These are phyloP conservation scores for Bradynema listronoti DNA, from an alignment of 1,140 invertebrate genomes.

Conservation along the genomic window DNA sequence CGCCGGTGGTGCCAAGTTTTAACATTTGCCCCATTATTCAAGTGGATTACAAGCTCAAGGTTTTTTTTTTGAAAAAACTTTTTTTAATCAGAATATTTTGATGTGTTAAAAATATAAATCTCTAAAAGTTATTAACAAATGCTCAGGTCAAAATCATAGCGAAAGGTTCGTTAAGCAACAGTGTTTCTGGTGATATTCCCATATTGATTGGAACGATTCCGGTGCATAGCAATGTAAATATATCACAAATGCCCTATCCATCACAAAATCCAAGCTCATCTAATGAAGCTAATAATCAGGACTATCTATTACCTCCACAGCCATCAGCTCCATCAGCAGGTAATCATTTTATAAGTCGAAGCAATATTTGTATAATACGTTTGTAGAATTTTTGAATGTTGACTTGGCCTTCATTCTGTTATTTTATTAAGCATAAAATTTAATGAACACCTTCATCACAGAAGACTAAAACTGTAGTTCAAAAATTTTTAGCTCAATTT, in stretches of 20 bases:
- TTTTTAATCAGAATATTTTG: too few species aligned
- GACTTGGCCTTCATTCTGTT: too few species aligned
- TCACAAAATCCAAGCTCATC: neutral
- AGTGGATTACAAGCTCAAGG: constrained; percentile 20
- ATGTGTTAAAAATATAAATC: neutral
- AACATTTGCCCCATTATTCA: constrained; percentile 21
- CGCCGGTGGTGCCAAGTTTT: constrained; percentile 16
- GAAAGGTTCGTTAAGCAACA: constrained; percentile 8
- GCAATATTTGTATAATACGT: too few species aligned
- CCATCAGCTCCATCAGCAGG: neutral
- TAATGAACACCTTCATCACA: too few species aligned
- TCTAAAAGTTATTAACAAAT: neutral
- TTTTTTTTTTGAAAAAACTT: neutral
- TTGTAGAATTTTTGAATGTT: too few species aligned
- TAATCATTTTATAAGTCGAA: too few species aligned
- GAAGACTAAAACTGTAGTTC: too few species aligned
- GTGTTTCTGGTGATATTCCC: constrained; percentile 11
- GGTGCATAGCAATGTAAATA: neutral
- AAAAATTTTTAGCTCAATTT: too few species aligned
- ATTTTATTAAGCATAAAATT: too few species aligned
- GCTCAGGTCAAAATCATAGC: constrained; percentile 19
- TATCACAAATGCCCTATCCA: constrained; percentile 18
- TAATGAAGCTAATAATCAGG: neutral
- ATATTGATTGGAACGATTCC: constrained; percentile 6
- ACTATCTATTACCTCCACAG: constrained; percentile 15